phyloP scores from a whole-genome alignment of 1,140 invertebrate genomes.

The Macrostomum lignano region DNA sequence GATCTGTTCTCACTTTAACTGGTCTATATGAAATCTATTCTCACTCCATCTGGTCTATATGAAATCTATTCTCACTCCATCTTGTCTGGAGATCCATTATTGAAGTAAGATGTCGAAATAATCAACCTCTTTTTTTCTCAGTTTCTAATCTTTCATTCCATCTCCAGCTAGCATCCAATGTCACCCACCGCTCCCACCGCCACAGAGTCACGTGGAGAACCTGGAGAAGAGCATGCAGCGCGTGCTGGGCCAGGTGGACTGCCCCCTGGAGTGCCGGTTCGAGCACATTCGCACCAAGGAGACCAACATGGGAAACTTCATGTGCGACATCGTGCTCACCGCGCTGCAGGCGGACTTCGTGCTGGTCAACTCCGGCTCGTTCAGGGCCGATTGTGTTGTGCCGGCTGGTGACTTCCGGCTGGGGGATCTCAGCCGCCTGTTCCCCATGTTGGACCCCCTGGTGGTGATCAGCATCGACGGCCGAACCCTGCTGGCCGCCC shows the following conservation, averaged over 20 bases:
- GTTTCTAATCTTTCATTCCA: too few species aligned
- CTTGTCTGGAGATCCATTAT: too few species aligned
- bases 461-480: conserved; percentile 37
- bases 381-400: conserved; percentile 43
- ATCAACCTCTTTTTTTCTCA: too few species aligned
- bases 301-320: conserved; percentile 57
- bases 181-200: too few species aligned
- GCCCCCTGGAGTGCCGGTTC: conserved; percentile 54
- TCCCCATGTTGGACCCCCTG: conserved; percentile 52
- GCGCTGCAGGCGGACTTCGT: conserved; percentile 52
- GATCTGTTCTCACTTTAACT: too few species aligned
- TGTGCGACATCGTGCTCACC: conserved; percentile 53
- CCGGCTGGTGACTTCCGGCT: conserved; percentile 48
- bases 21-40: too few species aligned
- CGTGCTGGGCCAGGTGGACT: conserved; percentile 45
- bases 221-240: conserved; percentile 52
- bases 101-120: too few species aligned
- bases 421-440: conserved; percentile 46
- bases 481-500: conserved; percentile 36
- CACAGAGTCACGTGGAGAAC: too few species aligned
- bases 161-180: too few species aligned
- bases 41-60: too few species aligned
- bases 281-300: conserved; percentile 44
- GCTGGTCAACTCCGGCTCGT: conserved; percentile 55
- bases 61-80: too few species aligned